Percentiles rank a stretch among this genome's conserved stretches.
phyloP scores from a whole-genome alignment of 2,888 invertebrate genomes.

The Philereme vetulata region DNA sequence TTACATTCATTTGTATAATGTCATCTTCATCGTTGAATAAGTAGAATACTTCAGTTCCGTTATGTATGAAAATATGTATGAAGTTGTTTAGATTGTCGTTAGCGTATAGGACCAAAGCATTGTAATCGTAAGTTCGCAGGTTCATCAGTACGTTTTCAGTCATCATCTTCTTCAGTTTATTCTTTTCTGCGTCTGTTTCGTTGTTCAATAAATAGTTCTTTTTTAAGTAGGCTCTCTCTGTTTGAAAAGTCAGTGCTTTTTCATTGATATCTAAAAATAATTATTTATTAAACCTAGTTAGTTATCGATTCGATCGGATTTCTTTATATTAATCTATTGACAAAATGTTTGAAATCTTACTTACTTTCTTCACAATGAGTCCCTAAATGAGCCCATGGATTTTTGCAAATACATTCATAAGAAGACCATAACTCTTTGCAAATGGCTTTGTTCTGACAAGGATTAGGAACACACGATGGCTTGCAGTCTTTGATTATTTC shows the following conservation, averaged over 20 bases:
- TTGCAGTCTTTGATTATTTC: conserved; percentile 97
- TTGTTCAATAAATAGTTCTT: conserved; percentile 90
- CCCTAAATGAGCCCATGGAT: conserved; percentile 96
- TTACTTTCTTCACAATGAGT: conserved; percentile 95
- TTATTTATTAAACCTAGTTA: neutral
- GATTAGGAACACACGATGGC: conserved; percentile 96
- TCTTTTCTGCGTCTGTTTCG: conserved; percentile 84
- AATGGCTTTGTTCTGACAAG: conserved; percentile 95
- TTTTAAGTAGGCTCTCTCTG: conserved; percentile 90
- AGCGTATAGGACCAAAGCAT: conserved; percentile 93
- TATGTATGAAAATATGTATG: conserved; percentile 92
- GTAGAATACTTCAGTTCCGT: conserved; percentile 91
- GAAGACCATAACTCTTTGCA: conserved; percentile 97
- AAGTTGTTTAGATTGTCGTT: conserved; percentile 97
- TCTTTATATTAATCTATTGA: neutral
- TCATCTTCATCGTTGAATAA: conserved; percentile 92
- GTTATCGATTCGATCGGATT: neutral
- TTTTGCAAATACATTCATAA: conserved; percentile 95
- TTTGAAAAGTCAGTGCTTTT: conserved; percentile 94
- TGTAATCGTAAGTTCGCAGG: conserved; percentile 92
- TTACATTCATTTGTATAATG: conserved; percentile 91
- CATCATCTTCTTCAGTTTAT: conserved; percentile 89
- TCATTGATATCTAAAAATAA: conserved; percentile 90
- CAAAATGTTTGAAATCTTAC: conserved; percentile 49
- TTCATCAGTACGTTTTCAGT: conserved; percentile 93